Conservation (phyloP, 2,888 invertebrate genomes). For the Tetragonisca angustula region DNA sequence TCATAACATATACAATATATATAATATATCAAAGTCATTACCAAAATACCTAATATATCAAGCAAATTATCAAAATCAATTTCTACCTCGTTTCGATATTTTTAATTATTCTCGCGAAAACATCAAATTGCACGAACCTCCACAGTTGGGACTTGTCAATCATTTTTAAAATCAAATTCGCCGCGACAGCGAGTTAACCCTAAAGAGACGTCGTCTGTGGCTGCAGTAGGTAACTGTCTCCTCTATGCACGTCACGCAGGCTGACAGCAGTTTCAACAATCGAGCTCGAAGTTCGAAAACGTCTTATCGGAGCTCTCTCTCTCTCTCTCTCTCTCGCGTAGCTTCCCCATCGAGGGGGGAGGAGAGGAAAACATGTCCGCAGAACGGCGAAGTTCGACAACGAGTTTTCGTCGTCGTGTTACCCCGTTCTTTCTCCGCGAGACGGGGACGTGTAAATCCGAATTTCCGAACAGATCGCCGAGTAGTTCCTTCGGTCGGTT, state of each 20-base stretch:
- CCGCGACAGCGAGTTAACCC: neutral
- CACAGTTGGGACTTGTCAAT: no score
- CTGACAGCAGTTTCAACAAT: neutral
- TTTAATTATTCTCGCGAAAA: no score
- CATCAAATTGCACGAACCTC: no score
- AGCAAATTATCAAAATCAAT: no score
- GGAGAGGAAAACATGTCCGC: conserved; percentile 12
- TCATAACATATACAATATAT: no score
- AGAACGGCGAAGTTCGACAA: neutral
- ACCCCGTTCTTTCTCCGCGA: conserved; percentile 1
- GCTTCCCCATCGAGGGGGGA: neutral
- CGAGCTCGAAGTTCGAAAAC: neutral
- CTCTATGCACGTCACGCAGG: neutral
- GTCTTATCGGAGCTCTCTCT: conserved; percentile 5
- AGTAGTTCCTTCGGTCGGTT: conserved; percentile 12
- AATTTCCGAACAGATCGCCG: conserved; percentile 18
- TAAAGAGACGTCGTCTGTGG: neutral
- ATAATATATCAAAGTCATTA: no score
- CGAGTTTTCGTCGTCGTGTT: conserved; percentile 1
- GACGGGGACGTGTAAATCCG: conserved; percentile 6
- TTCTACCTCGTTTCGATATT: no score
- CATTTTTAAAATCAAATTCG: no score
- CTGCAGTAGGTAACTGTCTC: neutral
- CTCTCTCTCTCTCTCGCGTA: no score
- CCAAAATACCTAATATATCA: no score